Conservation (phyloP, 2,113 vertebrate genomes). For the Apteryx owenii region DNA sequence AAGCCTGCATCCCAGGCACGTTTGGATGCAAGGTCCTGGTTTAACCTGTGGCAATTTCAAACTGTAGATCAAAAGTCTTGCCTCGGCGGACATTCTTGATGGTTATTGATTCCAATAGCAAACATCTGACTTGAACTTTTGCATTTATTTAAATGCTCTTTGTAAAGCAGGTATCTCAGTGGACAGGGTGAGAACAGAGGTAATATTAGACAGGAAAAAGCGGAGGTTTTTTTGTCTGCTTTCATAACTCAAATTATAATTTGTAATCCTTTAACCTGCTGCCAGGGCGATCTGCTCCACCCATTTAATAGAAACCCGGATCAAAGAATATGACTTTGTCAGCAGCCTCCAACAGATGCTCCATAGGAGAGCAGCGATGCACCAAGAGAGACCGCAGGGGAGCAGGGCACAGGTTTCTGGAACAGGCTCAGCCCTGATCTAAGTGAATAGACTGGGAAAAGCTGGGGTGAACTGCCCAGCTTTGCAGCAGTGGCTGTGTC, state of each 20-base stretch:
- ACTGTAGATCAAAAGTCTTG: not conserved
- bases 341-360: not conserved
- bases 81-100: not conserved
- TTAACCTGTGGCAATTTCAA: not conserved
- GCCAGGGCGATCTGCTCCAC: not conserved
- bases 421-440: not conserved
- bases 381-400: rapidly evolving
- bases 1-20: not conserved
- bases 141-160: not conserved
- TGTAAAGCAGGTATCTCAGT: not conserved
- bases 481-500: not conserved
- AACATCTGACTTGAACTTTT: not conserved
- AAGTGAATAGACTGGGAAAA: not conserved
- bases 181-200: not conserved
- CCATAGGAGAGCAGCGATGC: not conserved
- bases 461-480: not conserved
- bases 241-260: not conserved
- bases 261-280: not conserved
- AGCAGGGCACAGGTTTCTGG: not conserved
- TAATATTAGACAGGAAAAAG: not conserved
- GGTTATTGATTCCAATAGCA: not conserved
- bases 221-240: not conserved
- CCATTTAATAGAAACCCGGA: not conserved
- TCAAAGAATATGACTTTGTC: not conserved
- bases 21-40: not conserved